Conservation (phyloP, 1,140 invertebrate genomes). For the Drosophila mauritiana region DNA sequence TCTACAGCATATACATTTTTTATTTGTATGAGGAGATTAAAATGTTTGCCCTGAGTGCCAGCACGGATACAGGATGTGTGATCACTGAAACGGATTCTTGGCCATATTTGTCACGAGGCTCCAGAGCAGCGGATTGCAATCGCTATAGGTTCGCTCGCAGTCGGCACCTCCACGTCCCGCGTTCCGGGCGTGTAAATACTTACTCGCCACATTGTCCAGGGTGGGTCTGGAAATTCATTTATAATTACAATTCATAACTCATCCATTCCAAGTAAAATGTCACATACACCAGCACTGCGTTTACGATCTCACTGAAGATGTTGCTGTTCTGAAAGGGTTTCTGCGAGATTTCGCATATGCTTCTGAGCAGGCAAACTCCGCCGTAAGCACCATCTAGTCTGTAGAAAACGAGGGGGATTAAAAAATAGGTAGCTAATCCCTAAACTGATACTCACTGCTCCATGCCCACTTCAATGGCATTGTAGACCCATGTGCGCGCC, state of each 20-base stretch:
- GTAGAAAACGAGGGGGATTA: too few species aligned
- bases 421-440: background rate
- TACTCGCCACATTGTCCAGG: constrained; percentile 60
- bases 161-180: constrained; percentile 63
- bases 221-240: constrained; percentile 44
- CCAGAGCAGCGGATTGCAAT: constrained; percentile 58
- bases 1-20: background rate
- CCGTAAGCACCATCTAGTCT: constrained; percentile 53
- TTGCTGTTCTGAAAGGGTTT: constrained; percentile 52
- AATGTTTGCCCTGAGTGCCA: constrained; percentile 1
- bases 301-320: constrained; percentile 67
- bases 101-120: constrained; percentile 49
- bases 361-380: constrained; percentile 55
- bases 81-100: constrained; percentile 44
- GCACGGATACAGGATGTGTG: background rate
- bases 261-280: background rate
- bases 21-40: background rate
- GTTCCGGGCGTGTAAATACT: constrained; percentile 68
- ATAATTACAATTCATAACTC: background rate
- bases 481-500: constrained; percentile 57
- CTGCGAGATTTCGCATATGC: constrained; percentile 76
- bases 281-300: constrained; percentile 66
- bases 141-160: constrained; percentile 48
- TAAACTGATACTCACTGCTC: constrained; percentile 41
- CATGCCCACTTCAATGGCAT: constrained; percentile 60